Evolutionary conservation across 2,797 vertebrate species (phyloP).

Genomic region (Tenualosa thibaudeaui): DNA sequence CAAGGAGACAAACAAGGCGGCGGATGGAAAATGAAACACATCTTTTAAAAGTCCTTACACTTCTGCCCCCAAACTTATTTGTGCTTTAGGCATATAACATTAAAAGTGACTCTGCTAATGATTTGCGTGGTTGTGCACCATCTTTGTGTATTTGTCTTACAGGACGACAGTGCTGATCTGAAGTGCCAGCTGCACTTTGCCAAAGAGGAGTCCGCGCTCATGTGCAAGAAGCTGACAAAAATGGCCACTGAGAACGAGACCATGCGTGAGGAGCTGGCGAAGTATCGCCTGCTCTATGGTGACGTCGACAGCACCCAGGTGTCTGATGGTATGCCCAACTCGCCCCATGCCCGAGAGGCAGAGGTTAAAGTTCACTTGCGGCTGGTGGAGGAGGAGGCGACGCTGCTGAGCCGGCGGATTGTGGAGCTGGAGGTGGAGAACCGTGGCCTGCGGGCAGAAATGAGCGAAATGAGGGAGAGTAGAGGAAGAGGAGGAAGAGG

Average conservation of each 20-base stretch:
- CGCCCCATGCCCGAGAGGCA: slow-evolving; percentile 81
- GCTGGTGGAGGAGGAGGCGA: slow-evolving; percentile 97
- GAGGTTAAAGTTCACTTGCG: slow-evolving; percentile 93
- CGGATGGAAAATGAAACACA: too few species aligned
- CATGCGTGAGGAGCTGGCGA: slow-evolving; percentile 88
- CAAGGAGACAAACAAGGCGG: too few species aligned
- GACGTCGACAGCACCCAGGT: slow-evolving; percentile 80
- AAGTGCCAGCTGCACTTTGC: slow-evolving; percentile 97
- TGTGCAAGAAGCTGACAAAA: slow-evolving; percentile 98
- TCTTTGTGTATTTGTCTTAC: not conserved
- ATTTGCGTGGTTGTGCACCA: not conserved
- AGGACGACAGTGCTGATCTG: slow-evolving; percentile 94
- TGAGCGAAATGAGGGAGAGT: slow-evolving; percentile 78
- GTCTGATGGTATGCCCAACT: slow-evolving; percentile 74
- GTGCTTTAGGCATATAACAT: too few species aligned
- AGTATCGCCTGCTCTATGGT: slow-evolving; percentile 86
- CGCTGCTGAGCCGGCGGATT: slow-evolving; percentile 90
- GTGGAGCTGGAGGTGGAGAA: slow-evolving; percentile 98
- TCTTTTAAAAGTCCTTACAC: too few species aligned
- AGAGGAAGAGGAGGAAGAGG: slow-evolving; percentile 72
- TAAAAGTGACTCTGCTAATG: not conserved
- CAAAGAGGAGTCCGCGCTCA: slow-evolving; percentile 94
- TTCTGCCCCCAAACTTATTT: too few species aligned
- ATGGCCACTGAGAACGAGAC: slow-evolving; percentile 88
- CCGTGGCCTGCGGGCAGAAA: slow-evolving; percentile 89